Evolutionary conservation across 2,113 vertebrate genomes (phyloP).

Genomic region (Microtus richardsoni): DNA sequence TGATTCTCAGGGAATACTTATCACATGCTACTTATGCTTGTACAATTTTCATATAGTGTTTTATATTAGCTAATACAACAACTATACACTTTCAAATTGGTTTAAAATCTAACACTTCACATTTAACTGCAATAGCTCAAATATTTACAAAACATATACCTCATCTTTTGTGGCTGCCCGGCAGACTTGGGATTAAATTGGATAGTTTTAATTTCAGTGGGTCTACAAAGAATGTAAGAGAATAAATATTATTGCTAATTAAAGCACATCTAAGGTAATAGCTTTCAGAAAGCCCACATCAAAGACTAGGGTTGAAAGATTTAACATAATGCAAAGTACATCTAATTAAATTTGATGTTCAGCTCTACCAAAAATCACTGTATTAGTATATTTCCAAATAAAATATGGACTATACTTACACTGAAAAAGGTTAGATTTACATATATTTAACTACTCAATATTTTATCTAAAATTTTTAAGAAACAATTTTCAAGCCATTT

Average conservation of each 20-base stretch:
- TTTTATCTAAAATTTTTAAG: neutral
- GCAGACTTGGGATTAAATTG: neutral
- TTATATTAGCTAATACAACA: neutral
- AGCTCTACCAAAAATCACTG: neutral
- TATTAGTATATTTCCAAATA: neutral
- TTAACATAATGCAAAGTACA: neutral
- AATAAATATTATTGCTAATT: slow-evolving; percentile 23
- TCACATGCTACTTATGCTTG: neutral
- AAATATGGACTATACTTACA: neutral
- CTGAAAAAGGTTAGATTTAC: neutral
- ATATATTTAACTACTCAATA: neutral
- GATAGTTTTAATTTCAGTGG: neutral
- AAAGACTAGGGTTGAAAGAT: neutral
- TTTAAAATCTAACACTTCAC: neutral
- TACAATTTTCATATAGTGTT: neutral
- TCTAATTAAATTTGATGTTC: neutral
- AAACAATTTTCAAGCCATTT: slow-evolving; percentile 8
- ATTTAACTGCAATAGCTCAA: neutral
- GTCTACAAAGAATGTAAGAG: neutral
- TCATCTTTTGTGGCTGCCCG: neutral
- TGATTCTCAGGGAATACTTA: neutral
- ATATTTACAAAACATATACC: neutral
- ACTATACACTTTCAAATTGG: neutral
- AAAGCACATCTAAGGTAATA: neutral
- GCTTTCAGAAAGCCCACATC: neutral